A percentile compares a stretch with the other conserved stretches of the same genome.
These are phyloP conservation scores for Copsychus sechellarum DNA, from an alignment of 2,113 vertebrate species.

Conservation along the genomic window DNA sequence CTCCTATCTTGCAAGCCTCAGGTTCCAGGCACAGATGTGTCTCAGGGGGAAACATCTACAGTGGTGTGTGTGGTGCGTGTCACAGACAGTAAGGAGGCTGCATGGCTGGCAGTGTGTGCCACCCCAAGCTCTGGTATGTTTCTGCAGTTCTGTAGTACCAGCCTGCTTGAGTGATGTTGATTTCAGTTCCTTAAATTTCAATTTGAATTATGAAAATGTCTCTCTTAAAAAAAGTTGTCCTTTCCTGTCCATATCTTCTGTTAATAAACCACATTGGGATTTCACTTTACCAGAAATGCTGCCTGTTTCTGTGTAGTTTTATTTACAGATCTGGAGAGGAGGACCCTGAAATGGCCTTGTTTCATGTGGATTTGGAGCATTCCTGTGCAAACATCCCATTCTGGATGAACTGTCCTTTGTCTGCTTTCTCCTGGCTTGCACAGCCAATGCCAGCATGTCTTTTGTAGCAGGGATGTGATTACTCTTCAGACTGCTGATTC, in stretches of 20 bases:
- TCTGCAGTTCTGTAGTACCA: not conserved
- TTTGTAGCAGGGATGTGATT: not conserved
- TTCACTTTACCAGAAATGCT: not conserved
- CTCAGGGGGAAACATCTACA: not conserved
- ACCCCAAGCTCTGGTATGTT: not conserved
- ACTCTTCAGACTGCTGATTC: not conserved
- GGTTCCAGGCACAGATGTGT: not conserved
- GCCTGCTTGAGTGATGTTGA: not conserved
- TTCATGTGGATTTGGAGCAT: not conserved
- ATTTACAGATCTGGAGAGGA: not conserved
- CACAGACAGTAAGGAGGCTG: not conserved
- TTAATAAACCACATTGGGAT: not conserved
- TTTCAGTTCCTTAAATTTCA: not conserved
- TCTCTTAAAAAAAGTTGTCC: not conserved
- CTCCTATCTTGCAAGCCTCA: not conserved
- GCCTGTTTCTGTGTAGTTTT: not conserved
- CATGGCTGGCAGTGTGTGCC: not conserved
- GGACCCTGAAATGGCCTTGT: not conserved
- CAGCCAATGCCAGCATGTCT: accelerated
- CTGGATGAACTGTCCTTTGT: not conserved
- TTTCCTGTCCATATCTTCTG: not conserved
- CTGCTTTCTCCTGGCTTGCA: not conserved
- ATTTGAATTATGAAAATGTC: not conserved
- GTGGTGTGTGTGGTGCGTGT: not conserved
- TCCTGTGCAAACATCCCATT: not conserved